Evolutionary conservation across 1,140 invertebrate species (phyloP).

Genomic region (Agrypnia vestita): DNA sequence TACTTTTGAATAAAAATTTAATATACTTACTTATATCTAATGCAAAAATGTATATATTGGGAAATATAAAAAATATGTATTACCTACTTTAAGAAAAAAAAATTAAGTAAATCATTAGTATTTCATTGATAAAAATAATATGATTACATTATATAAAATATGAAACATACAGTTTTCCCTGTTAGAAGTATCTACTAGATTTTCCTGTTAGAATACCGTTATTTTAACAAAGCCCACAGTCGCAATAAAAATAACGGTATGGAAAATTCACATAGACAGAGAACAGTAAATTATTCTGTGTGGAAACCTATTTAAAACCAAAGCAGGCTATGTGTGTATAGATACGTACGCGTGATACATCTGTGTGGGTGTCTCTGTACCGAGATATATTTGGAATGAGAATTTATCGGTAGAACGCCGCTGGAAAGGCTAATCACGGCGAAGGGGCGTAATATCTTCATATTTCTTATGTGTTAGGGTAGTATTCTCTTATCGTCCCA

Average conservation of each 20-base stretch:
- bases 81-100: too few relatives aligned
- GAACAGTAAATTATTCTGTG: constrained; percentile 56
- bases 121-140: too few relatives aligned
- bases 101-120: too few relatives aligned
- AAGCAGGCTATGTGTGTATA: neutral
- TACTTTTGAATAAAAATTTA: too few relatives aligned
- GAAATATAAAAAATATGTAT: too few relatives aligned
- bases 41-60: too few relatives aligned
- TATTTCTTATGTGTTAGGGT: constrained; percentile 49
- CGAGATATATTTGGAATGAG: constrained; percentile 50
- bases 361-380: neutral
- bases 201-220: too few relatives aligned
- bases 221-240: neutral
- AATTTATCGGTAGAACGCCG: constrained; percentile 58
- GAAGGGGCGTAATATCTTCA: constrained; percentile 57
- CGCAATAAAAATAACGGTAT: constrained; percentile 51
- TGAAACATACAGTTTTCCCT: too few relatives aligned
- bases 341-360: neutral
- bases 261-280: constrained; percentile 56
- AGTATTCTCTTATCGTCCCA: constrained; percentile 2
- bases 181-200: too few relatives aligned
- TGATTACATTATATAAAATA: too few relatives aligned
- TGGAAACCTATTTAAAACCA: constrained; percentile 51
- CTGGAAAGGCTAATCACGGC: constrained; percentile 58
- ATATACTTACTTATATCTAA: too few relatives aligned